Evolutionary conservation across 2,797 vertebrate species (phyloP), one percentile per base, ranked within the genome.

Genomic region (Mionectes olivaceus): DNA sequence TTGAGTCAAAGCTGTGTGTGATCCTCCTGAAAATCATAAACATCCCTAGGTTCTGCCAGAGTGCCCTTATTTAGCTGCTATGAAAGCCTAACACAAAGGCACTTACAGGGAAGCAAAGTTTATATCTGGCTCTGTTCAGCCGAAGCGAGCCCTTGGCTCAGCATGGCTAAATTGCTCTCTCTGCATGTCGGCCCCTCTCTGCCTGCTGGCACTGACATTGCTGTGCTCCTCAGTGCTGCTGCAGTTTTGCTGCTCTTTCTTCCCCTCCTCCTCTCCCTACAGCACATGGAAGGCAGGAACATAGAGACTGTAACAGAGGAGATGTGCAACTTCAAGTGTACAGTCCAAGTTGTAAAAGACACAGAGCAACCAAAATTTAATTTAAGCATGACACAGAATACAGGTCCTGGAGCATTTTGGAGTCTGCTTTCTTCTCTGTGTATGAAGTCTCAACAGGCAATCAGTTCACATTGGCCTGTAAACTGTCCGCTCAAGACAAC

Each of bases 91-190:
- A 78, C 5, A 2, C 56, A 60, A 68, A 83, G 39, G 28, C 79
- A 88, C 28, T 85, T 89, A 65, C 3, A 61, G 65, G 43, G 81
- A 89, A 89, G 79, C n/a, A 59, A 68, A 81, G 75, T 95, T 95
- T 87, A 3, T 76, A 32, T 74, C 39, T 75, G 81, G 15, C 70
- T 92, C 41, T 44, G n/a, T 59, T 77, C 23, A 74, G 70, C 71
- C 47, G 49, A 43, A 91, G 71, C 0, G 15, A 89, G 68, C n/a
- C 73, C 35, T 74, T 70, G 75, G 68, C 87, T 92, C 79, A 83
- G 90, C 75, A 35, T 7, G 19, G 69, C 61, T 92, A 77, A 89
- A 88, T 83, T 63, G 78, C 59, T 83, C 65, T 83, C 84, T 59
- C 80, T 92, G 76, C 60, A 10, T 69, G 89, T 75, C 17, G 1